Evolutionary conservation across 2,888 invertebrate species (phyloP), one percentile per base, ranked within the genome.

Genomic region (Mesorhabditis spiculigera): DNA sequence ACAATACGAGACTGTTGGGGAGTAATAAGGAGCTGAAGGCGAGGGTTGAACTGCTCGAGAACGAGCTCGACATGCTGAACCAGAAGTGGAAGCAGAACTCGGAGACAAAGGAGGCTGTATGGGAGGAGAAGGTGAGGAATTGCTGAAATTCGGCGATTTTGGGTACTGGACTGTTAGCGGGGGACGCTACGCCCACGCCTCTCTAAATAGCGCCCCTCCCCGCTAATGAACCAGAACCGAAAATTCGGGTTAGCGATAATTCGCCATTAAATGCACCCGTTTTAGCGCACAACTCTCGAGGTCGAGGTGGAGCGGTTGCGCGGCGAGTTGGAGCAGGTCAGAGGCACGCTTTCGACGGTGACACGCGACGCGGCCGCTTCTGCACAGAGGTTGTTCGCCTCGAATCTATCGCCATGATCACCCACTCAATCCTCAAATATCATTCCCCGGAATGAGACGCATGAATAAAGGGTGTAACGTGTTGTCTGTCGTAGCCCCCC

Each of bases 321-420:
- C 58, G 10, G 58, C 8, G 58, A 50, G 58, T n/a, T 50, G 10
- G 58, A 50, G n/a, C 10, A 50, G n/a, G 58, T 50, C 58, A 10
- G n/a, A 50, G 58, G 10, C 58, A 50, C 58, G 8, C 58, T 50
- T 3, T 50, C 58, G n/a, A 50, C 58, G 8, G 58, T 50, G 8
- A n/a, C 58, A 10, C 8, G 58, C 3, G 58, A 50, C 58, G 58
- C 58, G 1, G 58, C 58, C 8, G n/a, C 58, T 10, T 13, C 8
- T n/a, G 58, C 58, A 13, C 58, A 50, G 58, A 50, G 58, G 58
- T 50, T 50, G n/a, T 50, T 50, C 58, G 58, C n/a, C 10, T n/a
- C 58, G 58, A 50, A 50, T 50, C 58, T 50, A 50, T 50, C 58
- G 10, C 58, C 58, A n/a, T 50, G n/a, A 50, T 50, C 58, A 50